Evolutionary conservation across 2,797 vertebrate species (phyloP).

Genomic region (Galagoides demidoff): DNA sequence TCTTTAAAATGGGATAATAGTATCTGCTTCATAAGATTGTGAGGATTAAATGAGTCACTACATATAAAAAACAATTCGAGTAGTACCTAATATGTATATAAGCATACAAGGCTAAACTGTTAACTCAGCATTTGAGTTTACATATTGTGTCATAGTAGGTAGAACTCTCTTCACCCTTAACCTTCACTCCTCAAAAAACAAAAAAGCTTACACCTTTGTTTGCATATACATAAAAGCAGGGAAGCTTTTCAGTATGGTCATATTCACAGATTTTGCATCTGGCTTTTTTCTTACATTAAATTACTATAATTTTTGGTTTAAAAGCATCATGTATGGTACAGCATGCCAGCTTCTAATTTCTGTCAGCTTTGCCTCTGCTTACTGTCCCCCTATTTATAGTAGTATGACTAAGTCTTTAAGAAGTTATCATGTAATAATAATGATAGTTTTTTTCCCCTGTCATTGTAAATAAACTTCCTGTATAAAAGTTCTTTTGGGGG

Average conservation of each 20-base stretch:
- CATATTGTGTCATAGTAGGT: slow-evolving; percentile 31
- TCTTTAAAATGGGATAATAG: slow-evolving; percentile 15
- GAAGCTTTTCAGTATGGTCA: slow-evolving; percentile 37
- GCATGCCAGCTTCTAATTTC: slow-evolving; percentile 49
- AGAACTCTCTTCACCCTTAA: slow-evolving; percentile 36
- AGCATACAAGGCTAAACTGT: slow-evolving; percentile 1
- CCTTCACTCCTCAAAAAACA: neutral
- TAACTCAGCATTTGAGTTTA: slow-evolving; percentile 54
- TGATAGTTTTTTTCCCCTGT: slow-evolving; percentile 49
- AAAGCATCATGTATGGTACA: slow-evolving; percentile 24
- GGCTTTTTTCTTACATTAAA: slow-evolving; percentile 49
- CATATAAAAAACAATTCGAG: slow-evolving; percentile 46
- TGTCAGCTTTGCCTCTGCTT: slow-evolving; percentile 51
- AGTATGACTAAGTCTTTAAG: slow-evolving; percentile 48
- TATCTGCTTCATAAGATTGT: slow-evolving; percentile 53
- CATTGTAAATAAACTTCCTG: slow-evolving; percentile 44
- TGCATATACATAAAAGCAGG: neutral
- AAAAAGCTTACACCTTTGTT: neutral
- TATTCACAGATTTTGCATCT: slow-evolving; percentile 58
- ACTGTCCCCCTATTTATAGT: neutral
- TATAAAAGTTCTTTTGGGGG: neutral
- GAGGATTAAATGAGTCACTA: slow-evolving; percentile 53
- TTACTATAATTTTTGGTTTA: slow-evolving; percentile 55
- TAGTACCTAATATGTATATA: slow-evolving; percentile 7
- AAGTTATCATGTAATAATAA: slow-evolving; percentile 54